These are phyloP conservation scores for Novumbra hubbsi DNA, from an alignment of 2,797 vertebrate genomes.

Conservation along the genomic window DNA sequence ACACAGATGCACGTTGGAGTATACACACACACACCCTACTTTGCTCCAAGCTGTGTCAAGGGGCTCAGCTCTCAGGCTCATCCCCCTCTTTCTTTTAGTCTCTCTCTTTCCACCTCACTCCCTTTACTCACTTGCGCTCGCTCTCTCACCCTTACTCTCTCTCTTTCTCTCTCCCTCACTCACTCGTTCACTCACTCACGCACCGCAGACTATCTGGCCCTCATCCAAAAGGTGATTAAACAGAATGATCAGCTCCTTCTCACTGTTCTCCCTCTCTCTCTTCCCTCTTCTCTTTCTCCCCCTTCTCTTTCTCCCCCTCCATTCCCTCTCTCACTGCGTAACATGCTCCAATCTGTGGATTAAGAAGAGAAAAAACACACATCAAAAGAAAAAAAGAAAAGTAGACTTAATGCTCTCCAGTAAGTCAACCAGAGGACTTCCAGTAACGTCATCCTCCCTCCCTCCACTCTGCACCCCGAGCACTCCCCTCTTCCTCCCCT, in stretches of 20 bases:
- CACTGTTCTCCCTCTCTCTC: constrained; percentile 12
- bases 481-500: constrained; percentile 18
- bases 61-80: constrained; percentile 67
- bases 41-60: constrained; percentile 83
- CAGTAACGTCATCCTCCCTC: constrained; percentile 64
- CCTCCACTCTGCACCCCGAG: constrained; percentile 28
- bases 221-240: constrained; percentile 98
- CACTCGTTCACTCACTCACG: constrained; percentile 43
- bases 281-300: constrained; percentile 6
- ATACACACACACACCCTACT: constrained; percentile 76
- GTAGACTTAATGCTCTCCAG: constrained; percentile 33
- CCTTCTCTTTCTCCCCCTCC: constrained; percentile 31
- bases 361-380: constrained; percentile 68
- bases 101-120: constrained; percentile 63
- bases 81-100: constrained; percentile 30
- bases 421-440: constrained; percentile 68
- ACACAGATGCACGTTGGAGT: not conserved
- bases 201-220: constrained; percentile 94
- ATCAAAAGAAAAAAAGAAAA: constrained; percentile 50
- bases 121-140: constrained; percentile 45
- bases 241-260: constrained; percentile 92
- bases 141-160: constrained; percentile 33
- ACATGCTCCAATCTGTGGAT: constrained; percentile 82
- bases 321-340: constrained; percentile 76
- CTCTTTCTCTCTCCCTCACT: constrained; percentile 62